Evolutionary conservation across 2,888 invertebrate genomes (phyloP).

Genomic region (Branchellion lobata): DNA sequence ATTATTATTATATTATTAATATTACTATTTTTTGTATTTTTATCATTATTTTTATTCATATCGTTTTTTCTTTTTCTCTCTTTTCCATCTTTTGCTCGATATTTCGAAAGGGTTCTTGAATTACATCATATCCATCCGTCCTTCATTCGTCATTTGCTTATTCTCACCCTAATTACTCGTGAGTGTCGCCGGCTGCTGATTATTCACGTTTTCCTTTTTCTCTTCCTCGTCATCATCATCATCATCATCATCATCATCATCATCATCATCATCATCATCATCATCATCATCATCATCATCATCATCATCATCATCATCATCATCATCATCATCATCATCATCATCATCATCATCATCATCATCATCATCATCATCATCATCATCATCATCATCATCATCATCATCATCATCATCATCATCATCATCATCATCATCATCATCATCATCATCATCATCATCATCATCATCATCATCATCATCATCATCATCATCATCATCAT

Average conservation of each 20-base stretch:
- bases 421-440: constrained; percentile 35
- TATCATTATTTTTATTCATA: too few species aligned
- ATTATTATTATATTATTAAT: too few species aligned
- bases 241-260: constrained; percentile 31
- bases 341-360: constrained; percentile 24
- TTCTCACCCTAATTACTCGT: too few species aligned
- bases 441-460: constrained; percentile 26
- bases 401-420: not conserved
- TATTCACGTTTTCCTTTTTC: too few species aligned
- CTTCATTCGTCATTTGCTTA: too few species aligned
- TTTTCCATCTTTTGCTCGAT: too few species aligned
- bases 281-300: constrained; percentile 41
- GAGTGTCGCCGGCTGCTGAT: too few species aligned
- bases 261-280: constrained; percentile 40
- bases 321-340: constrained; percentile 43
- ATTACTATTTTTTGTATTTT: too few species aligned
- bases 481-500: constrained; percentile 2
- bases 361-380: constrained; percentile 37
- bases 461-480: constrained; percentile 36
- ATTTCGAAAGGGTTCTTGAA: too few species aligned
- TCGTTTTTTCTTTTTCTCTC: too few species aligned
- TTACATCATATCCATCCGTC: too few species aligned
- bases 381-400: constrained; percentile 15
- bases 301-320: constrained; percentile 38
- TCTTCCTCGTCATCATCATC: too few species aligned